phyloP scores from a whole-genome alignment of 2,888 invertebrate species.

The Lepidochitona cinerea region DNA sequence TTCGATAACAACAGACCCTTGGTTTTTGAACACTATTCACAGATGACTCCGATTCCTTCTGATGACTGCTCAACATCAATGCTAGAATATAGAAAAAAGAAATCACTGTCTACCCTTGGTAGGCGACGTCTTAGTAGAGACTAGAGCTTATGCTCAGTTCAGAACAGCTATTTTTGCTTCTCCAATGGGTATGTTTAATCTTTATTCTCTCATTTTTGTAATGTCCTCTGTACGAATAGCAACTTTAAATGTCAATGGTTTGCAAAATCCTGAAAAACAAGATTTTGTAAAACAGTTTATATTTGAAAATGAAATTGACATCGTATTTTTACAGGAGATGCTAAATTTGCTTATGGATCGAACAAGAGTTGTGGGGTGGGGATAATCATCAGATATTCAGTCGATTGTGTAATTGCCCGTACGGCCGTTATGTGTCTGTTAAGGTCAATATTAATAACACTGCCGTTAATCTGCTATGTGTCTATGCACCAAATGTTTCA shows the following conservation, averaged over 20 bases:
- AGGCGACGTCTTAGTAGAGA: no score
- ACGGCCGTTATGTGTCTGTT: not conserved
- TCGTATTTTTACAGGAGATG: not conserved
- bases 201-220: not conserved
- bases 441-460: not conserved
- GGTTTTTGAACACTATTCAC: no score
- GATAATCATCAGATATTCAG: not conserved
- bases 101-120: no score
- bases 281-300: not conserved
- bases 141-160: no score
- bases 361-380: not conserved
- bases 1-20: no score
- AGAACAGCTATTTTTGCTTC: no score
- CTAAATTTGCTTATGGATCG: not conserved
- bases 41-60: no score
- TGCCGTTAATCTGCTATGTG: not conserved
- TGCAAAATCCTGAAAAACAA: not conserved
- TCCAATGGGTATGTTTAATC: not conserved
- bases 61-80: no score
- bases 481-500: not conserved
- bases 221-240: not conserved
- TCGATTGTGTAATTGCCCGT: not conserved
- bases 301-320: not conserved
- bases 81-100: no score
- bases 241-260: not conserved